A percentile compares a stretch with the other conserved stretches of the same genome.
Conservation (phyloP, 1,140 invertebrate species). For the Neotoxoptera formosana region DNA sequence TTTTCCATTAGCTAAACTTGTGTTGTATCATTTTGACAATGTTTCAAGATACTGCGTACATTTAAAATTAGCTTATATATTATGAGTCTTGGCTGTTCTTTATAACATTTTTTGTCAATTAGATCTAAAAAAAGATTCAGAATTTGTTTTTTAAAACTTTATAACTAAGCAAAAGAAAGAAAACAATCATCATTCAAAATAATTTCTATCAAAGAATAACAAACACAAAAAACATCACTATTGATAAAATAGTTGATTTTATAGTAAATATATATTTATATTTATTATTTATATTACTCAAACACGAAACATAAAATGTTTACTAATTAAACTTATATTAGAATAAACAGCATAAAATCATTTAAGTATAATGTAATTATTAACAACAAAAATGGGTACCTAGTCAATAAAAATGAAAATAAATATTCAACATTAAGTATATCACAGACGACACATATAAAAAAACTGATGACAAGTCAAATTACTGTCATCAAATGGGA, state of each 20-base stretch:
- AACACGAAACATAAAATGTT: background rate
- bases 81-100: no score
- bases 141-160: no score
- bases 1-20: no score
- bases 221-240: background rate
- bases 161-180: no score
- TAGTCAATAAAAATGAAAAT: background rate
- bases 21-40: no score
- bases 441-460: slow-evolving; percentile 14
- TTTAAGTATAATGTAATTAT: background rate
- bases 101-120: no score
- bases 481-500: background rate
- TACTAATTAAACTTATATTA: background rate
- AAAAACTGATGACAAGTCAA: background rate
- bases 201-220: background rate
- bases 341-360: background rate
- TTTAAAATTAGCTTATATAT: no score
- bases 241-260: background rate
- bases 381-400: background rate
- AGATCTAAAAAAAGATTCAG: no score
- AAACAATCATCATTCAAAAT: background rate
- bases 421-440: slow-evolving; percentile 8
- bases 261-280: background rate
- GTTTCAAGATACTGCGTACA: no score
- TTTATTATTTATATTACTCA: background rate